Conservation (phyloP, 2,113 vertebrate genomes). For the Pelvicachromis taeniatus region DNA sequence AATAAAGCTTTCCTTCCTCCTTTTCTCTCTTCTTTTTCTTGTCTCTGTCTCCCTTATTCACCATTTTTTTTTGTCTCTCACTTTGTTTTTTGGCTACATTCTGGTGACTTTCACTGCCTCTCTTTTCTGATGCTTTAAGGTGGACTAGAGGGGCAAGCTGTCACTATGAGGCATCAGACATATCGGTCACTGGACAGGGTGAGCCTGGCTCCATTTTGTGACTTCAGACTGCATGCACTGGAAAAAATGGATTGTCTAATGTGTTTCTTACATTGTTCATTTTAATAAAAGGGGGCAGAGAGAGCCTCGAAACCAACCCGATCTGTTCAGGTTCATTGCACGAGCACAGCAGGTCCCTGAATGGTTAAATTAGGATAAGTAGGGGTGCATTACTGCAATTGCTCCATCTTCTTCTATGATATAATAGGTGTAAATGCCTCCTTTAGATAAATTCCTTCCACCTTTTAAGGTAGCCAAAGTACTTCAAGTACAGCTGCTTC, state of each 20-base stretch:
- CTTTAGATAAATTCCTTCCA: conserved; percentile 16
- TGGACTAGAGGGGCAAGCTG: not conserved
- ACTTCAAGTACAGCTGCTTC: conserved; percentile 33
- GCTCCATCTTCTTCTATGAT: conserved; percentile 32
- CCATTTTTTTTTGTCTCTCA: conserved; percentile 15
- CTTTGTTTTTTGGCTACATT: conserved; percentile 18
- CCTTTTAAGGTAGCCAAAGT: conserved; percentile 39
- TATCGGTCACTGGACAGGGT: not conserved
- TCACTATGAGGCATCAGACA: not conserved
- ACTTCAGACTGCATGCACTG: not conserved
- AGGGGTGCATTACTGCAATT: conserved; percentile 47
- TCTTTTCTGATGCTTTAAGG: not conserved
- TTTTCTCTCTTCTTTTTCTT: conserved; percentile 2
- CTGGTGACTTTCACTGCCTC: not conserved
- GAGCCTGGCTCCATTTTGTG: not conserved
- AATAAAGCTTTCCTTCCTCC: conserved; percentile 61
- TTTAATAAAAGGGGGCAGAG: not conserved
- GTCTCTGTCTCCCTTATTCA: not conserved
- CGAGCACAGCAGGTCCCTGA: conserved; percentile 7
- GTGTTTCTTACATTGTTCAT: conserved; percentile 5
- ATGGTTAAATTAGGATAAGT: conserved; percentile 53
- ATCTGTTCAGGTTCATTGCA: conserved; percentile 20
- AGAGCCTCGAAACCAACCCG: conserved; percentile 18
- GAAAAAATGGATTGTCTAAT: conserved; percentile 1
- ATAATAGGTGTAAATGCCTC: conserved; percentile 30